phyloP scores from a whole-genome alignment of 2,113 vertebrate genomes.

The Herpailurus yagouaroundi region DNA sequence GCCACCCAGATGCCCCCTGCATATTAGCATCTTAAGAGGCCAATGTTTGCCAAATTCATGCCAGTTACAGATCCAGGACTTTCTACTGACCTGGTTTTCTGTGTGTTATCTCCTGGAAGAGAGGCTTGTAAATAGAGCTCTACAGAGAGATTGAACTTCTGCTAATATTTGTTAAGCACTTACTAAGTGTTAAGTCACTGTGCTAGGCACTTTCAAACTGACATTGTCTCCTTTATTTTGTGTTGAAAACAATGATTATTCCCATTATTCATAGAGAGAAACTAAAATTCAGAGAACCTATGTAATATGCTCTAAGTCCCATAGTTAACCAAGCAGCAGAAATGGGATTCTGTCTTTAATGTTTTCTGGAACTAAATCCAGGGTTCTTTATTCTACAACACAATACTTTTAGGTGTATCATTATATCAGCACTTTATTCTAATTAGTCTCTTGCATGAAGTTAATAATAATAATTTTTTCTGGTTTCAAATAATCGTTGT shows the following conservation, averaged over 20 bases:
- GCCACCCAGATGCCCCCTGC: too few species aligned
- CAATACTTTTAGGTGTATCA: background rate
- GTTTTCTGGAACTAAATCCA: slow-evolving; percentile 6
- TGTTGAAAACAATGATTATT: background rate
- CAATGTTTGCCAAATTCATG: background rate
- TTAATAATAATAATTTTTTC: background rate
- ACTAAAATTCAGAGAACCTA: background rate
- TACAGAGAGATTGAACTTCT: background rate
- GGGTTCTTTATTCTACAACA: background rate
- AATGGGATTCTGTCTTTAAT: background rate
- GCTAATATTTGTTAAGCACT: background rate
- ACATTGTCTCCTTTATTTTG: background rate
- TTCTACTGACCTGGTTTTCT: background rate
- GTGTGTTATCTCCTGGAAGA: background rate
- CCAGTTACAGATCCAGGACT: background rate
- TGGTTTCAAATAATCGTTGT: background rate
- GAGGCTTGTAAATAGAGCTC: background rate
- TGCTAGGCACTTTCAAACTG: background rate
- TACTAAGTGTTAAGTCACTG: background rate
- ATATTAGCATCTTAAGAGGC: background rate
- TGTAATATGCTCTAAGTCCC: background rate
- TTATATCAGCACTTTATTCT: slow-evolving; percentile 12
- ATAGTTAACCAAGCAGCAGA: background rate
- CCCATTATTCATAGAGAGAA: background rate
- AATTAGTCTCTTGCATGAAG: background rate